Conservation (phyloP, 2,113 vertebrate species). For the Lipophrys pholis region DNA sequence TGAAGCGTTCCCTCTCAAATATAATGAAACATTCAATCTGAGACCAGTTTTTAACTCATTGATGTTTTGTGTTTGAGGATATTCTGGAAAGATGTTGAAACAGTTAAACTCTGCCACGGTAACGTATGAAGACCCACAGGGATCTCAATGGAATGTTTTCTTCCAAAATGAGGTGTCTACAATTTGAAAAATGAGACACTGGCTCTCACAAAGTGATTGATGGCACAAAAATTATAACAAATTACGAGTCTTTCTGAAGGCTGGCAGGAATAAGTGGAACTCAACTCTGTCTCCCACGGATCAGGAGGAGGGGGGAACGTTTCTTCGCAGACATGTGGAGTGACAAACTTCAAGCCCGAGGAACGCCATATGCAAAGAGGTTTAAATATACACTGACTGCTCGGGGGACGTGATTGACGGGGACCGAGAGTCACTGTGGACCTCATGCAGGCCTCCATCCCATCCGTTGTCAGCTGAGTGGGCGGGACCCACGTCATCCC, state of each 20-base stretch:
- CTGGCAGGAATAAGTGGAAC: neutral
- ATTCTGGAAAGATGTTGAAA: no score
- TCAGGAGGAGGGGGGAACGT: neutral
- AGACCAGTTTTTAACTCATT: no score
- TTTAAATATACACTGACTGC: slow-evolving; percentile 19
- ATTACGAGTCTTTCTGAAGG: slow-evolving; percentile 15
- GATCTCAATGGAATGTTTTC: slow-evolving; percentile 53
- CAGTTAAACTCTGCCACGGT: neutral
- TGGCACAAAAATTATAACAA: slow-evolving; percentile 25
- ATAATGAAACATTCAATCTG: no score
- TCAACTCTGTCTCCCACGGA: neutral
- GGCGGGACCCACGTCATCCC: slow-evolving; percentile 48
- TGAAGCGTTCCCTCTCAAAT: no score
- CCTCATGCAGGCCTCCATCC: slow-evolving; percentile 30
- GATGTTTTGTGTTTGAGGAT: no score
- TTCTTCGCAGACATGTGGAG: neutral
- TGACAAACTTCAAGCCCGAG: neutral
- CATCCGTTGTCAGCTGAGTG: slow-evolving; percentile 37
- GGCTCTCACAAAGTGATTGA: slow-evolving; percentile 40
- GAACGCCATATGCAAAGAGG: neutral
- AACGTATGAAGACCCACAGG: slow-evolving; percentile 38
- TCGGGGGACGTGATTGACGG: slow-evolving; percentile 36
- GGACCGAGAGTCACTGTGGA: slow-evolving; percentile 2
- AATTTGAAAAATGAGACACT: slow-evolving; percentile 43
- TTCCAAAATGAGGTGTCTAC: slow-evolving; percentile 43